Evolutionary conservation across 2,113 vertebrate species (phyloP), one percentile per base, ranked within the genome.

Genomic region (Morone chrysops): DNA sequence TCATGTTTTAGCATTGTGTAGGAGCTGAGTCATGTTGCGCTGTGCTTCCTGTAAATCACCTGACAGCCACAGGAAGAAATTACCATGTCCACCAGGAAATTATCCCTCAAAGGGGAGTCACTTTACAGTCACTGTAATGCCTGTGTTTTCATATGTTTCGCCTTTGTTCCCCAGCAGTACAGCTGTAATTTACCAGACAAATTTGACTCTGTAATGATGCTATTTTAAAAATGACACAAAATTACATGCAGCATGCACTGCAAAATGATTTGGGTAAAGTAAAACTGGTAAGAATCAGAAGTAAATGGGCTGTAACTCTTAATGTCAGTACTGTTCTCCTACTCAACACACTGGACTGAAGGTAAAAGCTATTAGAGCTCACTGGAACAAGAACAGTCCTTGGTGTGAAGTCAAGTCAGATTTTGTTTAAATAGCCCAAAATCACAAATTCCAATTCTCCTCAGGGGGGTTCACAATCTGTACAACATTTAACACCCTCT

Each of bases 1-100:
- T 22, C 6, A 25, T 41, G 48, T 77, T 36, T 50, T 3, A 5
- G 20, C 1, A 48, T 77, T 72, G 60, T 72, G n/a, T 63, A 36
- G 9, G 25, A 56, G 82, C 72, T 71, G 77, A 56, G 70, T 81
- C 80, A 75, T 50, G 45, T 48, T 81, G 65, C 70, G 38, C 77
- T 66, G 45, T 2, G 38, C 43, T 76, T 75, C 45, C 45, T 71
- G 16, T 80, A 63, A 71, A 63, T 83, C 2, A 75, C 45, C 59
- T 43, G 60, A 22, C 41, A 38, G 20, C 20, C 3, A 14, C 75
- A 17, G 11, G 38, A 78, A 51, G 47, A 56, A 71, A 40, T 45
- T 10, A 22, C 31, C 11, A n/a, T 41, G 38, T n/a, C 53, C 51
- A 17, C 14, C 38, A 36, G 12, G 1, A 78, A 74, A 59, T 0